Evolutionary conservation across 2,888 invertebrate species (phyloP), one percentile per base, ranked within the genome.

Genomic region (Hemistola chrysoprasaria): DNA sequence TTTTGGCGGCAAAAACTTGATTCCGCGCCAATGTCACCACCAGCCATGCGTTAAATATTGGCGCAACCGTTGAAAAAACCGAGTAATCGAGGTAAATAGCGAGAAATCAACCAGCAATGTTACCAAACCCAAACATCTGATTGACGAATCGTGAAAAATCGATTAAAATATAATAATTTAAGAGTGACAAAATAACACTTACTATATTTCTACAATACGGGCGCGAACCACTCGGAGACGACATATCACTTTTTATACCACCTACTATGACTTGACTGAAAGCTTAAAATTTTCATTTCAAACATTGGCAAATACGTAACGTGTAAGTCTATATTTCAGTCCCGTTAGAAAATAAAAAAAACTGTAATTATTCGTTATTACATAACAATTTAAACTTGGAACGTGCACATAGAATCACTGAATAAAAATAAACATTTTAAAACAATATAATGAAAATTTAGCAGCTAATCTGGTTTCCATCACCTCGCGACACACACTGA

Each of bases 41-140:
- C 80, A 69, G 55, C 78, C 80, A 82, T 78, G 85, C 87, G 86
- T 83, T 73, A 81, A 77, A 65, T 65, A 73, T 78, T 87, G 79
- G 66, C 76, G 78, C 82, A 87, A 84, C 78, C 68, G 60, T 58
- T 49, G 59, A 71, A 81, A 86, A 85, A 87, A 77, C 69, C 81
- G 72, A 77, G 70, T 82, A 85, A 87, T 86, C 78, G 83, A 56
- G 74, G 78, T 85, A 87, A 87, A 85, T 75, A 81, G 78, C 86
- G 83, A 76, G 83, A 87, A 87, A 87, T 85, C 88, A 75, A 67
- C 51, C 66, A 53, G 59, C 65, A 70, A 73, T 67, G 62, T 84
- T 84, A 75, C 83, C 69, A 80, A 75, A 83, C 65, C 55, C 32
- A 43, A 62, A 56, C 42, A 45, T 45, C 38, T 50, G 40, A 32